Base-by-base conservation (phyloP, 2,888 invertebrate species). In the Tetheella fluctuosa region DNA sequence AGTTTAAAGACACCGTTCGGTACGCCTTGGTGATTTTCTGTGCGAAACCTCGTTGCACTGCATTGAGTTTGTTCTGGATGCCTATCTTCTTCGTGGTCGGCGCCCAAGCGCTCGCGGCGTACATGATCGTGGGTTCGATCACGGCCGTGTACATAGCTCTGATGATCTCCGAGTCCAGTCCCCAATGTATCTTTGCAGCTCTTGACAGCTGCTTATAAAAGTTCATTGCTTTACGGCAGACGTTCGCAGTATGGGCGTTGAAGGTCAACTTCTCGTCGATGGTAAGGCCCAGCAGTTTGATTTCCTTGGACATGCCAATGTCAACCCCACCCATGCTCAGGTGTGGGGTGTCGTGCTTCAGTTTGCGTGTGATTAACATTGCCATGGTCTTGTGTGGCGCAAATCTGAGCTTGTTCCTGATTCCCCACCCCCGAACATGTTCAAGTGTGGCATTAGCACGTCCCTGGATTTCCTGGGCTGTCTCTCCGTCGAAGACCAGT, bases 31-130 rank as follows among this genome's bases (percentile, higher is more conserved):
- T n/a, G 1, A 34, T 34, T 10, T 34, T 34, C 10, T 34, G 34
- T 2, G 34, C 34, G 28, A 28, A 28, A 7, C 28, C 28, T 6
- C 28, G 28, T 7, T 28, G 28, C 7, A 28, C 28, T 7, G 7
- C 28, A 3, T 28, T 28, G 5, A 28, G 28, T 3, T 28, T 1
- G 28, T 28, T 28, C 3, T 28, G 28, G 0, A 28, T 7, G 0
- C 28, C 28, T 28, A 28, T 28, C 28, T 28, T 28, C 28, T 28
- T 28, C 7, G 28, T 28, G 2, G 34, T 10, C 2, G 34, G 34
- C 6, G 59, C 54, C 62, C 65, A 63, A 1, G 34, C 54, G 23
- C 65, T 57, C 2, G n/a, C n/a, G n/a, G n/a, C n/a, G n/a, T n/a
- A n/a, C n/a, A n/a, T 7, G 10, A 54, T 66, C 0, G 66, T 61